A percentile compares a stretch with the other conserved stretches of the same genome.
phyloP scores from a whole-genome alignment of 2,113 vertebrate genomes.

The Protobothrops flavoviridis region DNA sequence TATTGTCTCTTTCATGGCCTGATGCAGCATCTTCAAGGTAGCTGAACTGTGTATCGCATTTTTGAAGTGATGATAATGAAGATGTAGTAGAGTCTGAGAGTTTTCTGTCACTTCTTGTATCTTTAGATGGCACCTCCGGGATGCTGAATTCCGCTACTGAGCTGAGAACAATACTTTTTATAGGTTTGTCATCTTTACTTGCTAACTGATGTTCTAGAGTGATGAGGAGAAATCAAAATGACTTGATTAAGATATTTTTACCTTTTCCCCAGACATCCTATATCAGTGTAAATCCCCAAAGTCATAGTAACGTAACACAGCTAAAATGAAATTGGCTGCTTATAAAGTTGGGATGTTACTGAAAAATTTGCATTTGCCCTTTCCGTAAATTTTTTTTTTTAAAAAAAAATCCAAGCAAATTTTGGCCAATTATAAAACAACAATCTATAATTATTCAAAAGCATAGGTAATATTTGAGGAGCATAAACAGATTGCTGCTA shows the following conservation, averaged over 20 bases:
- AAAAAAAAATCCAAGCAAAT: background rate
- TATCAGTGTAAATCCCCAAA: background rate
- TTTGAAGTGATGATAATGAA: conserved; percentile 74
- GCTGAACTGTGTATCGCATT: conserved; percentile 72
- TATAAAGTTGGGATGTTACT: background rate
- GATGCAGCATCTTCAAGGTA: conserved; percentile 75
- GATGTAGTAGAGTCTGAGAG: conserved; percentile 69
- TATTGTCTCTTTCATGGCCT: conserved; percentile 72
- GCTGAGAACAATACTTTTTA: conserved; percentile 72
- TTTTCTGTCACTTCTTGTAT: conserved; percentile 70
- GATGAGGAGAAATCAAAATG: conserved; percentile 25
- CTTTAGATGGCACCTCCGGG: conserved; percentile 71
- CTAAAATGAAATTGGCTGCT: background rate
- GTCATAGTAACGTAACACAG: background rate
- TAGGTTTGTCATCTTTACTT: conserved; percentile 71
- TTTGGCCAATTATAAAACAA: background rate
- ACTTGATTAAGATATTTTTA: background rate
- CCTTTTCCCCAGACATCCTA: background rate
- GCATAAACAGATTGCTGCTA: background rate
- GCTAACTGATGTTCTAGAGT: conserved; percentile 72
- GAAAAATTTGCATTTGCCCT: background rate
- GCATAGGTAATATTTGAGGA: background rate
- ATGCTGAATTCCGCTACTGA: conserved; percentile 73
- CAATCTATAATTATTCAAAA: background rate
- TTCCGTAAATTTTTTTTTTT: too few relatives aligned